These are phyloP conservation scores for Blennius ocellaris DNA, from an alignment of 2,113 vertebrate species.

Conservation along the genomic window DNA sequence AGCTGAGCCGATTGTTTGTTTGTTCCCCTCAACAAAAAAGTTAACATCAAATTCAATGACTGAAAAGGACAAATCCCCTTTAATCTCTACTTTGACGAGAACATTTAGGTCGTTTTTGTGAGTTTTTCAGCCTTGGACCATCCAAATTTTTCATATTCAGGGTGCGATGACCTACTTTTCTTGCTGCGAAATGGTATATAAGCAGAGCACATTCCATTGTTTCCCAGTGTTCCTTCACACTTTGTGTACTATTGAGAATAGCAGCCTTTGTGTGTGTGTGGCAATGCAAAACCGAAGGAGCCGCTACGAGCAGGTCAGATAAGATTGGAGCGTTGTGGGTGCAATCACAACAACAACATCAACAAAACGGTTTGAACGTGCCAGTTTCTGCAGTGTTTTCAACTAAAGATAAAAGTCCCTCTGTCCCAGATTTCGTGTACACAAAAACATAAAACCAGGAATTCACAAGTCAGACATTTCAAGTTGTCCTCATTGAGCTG, in stretches of 20 bases:
- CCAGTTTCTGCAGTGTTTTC: background rate
- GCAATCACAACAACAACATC: constrained; percentile 2
- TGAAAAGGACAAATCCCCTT: background rate
- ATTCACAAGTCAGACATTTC: constrained; percentile 18
- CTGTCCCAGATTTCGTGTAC: constrained; percentile 14
- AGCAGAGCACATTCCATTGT: constrained; percentile 4
- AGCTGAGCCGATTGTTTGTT: too few relatives aligned
- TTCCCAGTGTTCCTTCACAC: constrained; percentile 1
- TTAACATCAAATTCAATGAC: background rate
- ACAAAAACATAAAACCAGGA: background rate
- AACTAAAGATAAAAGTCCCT: background rate
- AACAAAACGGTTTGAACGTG: background rate
- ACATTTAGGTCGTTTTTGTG: background rate
- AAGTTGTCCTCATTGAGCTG: constrained; percentile 18
- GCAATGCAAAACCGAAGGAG: too few relatives aligned
- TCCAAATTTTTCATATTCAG: background rate
- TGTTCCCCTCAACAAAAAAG: background rate
- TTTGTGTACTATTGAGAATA: too few relatives aligned
- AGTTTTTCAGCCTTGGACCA: background rate
- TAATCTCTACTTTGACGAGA: background rate
- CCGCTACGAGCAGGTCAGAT: too few relatives aligned
- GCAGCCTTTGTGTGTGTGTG: too few relatives aligned
- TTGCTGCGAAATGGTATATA: background rate
- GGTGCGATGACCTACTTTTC: constrained; percentile 26
- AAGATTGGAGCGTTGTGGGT: background rate